Conservation (phyloP, 1,140 invertebrate species). For the Bathynomus jamesi region DNA sequence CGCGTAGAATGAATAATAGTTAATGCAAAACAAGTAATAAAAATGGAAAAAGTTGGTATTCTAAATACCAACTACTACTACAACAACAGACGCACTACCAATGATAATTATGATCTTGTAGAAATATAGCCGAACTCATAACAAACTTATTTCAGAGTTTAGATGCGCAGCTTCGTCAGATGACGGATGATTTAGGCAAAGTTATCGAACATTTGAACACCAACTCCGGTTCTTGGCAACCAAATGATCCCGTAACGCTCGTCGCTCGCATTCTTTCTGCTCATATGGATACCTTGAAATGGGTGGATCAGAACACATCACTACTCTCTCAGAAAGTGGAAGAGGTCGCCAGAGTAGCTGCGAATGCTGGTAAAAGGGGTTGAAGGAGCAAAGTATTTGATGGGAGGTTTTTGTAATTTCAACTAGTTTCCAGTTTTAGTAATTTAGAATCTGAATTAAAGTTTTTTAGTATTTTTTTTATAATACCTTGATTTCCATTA, state of each 20-base stretch:
- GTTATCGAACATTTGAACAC: conserved; percentile 91
- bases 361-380: conserved; percentile 56
- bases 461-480: neutral
- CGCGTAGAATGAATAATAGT: no score
- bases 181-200: conserved; percentile 90
- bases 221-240: conserved; percentile 71
- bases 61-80: no score
- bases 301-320: conserved; percentile 71
- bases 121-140: no score
- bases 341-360: conserved; percentile 71
- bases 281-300: conserved; percentile 91
- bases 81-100: no score
- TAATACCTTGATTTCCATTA: neutral
- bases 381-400: no score
- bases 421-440: neutral
- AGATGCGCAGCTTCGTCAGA: conserved; percentile 84
- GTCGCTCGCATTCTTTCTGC: conserved; percentile 78
- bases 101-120: no score
- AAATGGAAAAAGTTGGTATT: no score
- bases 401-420: no score
- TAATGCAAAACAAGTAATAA: no score
- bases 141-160: conserved; percentile 63
- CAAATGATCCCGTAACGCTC: conserved; percentile 68
- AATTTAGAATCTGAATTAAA: no score
- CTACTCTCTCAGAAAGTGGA: conserved; percentile 69